Evolutionary conservation across 2,797 vertebrate species (phyloP), one percentile per base, ranked within the genome.

Genomic region (Anguilla megastoma): DNA sequence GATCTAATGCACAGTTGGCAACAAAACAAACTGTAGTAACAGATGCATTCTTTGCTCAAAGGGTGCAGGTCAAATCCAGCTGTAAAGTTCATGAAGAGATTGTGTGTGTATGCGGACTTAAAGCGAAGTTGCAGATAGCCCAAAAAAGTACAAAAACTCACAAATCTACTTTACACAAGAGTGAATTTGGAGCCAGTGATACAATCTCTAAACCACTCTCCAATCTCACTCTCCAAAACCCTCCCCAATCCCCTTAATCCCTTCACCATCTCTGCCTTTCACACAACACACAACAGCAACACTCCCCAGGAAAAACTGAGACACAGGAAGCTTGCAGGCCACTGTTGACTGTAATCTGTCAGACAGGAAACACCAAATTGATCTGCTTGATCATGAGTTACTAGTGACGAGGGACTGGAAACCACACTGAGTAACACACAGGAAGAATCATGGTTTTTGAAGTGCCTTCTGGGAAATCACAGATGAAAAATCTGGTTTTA

Each of bases 291-390:
- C 82, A 90, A 90, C 90, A 82, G 90, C 89, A 88, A 90, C 91
- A 91, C 91, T 91, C 90, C 85, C 91, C 92, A 91, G 92, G 92
- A 94, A 92, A 92, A 91, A 94, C 90, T 88, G 91, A 91, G 91
- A 92, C 86, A 82, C 86, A 63, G 90, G 90, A 88, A 74, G 45
- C 56, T 90, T 90, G 89, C 90, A 86, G 85, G 89, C 85, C 83
- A 91, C 92, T 82, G 92, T 91, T 58, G 91, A 93, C 91, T 92
- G 90, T 91, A 92, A 92, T 93, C 91, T 94, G 92, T 95, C 92
- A 92, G 91, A 95, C 90, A 87, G 93, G 93, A 95, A 95, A 93
- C 91, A 94, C 93, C 93, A 94, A 95, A 95, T 93, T 94, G 92
- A 91, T 94, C 90, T 89, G 93, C 92, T 74, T 95, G 93, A 92